phyloP scores from a whole-genome alignment of 1,140 invertebrate species.

The Rhopalosiphum maidis region DNA sequence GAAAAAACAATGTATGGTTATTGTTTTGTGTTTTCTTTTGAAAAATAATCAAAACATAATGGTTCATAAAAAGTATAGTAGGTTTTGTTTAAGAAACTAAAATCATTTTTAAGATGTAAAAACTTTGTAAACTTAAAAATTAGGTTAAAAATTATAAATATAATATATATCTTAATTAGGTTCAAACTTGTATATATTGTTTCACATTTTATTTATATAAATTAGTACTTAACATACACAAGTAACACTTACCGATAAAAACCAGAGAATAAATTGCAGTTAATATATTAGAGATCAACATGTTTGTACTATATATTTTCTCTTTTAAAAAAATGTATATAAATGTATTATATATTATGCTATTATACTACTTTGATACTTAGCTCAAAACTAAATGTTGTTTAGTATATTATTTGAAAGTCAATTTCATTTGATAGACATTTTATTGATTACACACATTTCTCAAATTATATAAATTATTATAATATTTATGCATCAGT shows the following conservation, averaged over 20 bases:
- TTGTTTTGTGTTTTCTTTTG: background rate
- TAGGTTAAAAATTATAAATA: background rate
- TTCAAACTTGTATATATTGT: background rate
- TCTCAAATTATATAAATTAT: background rate
- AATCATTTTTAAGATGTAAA: background rate
- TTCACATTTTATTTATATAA: background rate
- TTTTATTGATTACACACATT: background rate
- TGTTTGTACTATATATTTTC: background rate
- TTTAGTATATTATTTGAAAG: background rate
- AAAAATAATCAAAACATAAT: background rate
- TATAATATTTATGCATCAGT: background rate
- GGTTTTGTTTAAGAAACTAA: background rate
- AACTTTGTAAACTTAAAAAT: background rate
- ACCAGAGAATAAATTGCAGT: background rate
- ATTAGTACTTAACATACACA: background rate
- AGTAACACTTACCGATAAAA: constrained; percentile 17
- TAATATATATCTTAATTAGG: background rate
- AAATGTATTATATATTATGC: background rate
- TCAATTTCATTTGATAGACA: background rate
- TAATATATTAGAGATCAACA: constrained; percentile 29
- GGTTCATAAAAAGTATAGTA: background rate
- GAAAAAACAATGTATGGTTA: too few relatives aligned
- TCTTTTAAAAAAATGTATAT: background rate
- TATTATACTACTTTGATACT: background rate
- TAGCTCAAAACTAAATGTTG: background rate